Evolutionary conservation across 2,888 invertebrate genomes (phyloP), one percentile per base, ranked within the genome.

Genomic region (Euzophera pinguis): DNA sequence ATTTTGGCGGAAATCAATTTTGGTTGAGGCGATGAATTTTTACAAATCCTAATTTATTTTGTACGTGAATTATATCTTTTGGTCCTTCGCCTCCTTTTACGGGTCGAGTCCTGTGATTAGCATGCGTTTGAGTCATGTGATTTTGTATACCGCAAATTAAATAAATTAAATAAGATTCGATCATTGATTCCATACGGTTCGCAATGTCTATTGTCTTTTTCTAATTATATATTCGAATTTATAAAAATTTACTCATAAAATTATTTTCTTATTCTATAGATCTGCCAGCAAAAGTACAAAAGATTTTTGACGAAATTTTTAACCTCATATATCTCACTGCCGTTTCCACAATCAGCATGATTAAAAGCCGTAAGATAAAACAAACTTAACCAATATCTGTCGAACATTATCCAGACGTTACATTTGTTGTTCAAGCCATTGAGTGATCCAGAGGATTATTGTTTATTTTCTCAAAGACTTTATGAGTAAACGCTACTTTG

Each of bases 401-500:
- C 16, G 13, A 45, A 45, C 45, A 45, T 32, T 45, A 45, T 10
- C 45, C 49, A 48, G 43, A 43, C 38, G 50, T 10, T 9, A 16
- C 38, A 16, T 32, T 48, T 16, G 62, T 61, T 62, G 62, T 39
- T 37, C 48, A 12, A 60, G 52, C 59, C 60, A 71, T n/a, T 75
- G 71, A 75, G 69, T 73, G 75, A 75, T 71, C 69, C 70, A 58
- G 53, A 57, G 52, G 61, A 62, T 16, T 16, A 58, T 74, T 79
- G 78, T 83, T 82, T 83, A 75, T 84, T 81, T 81, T 77, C 71
- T 71, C 68, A 69, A 22, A 67, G 60, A 65, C 71, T 77, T 83
- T 81, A 83, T 83, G 78, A 77, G 81, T 75, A 77, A 77, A 75
- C 76, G 64, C 64, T 73, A 77, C 73, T 80, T 75, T 78, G 62